Conservation (phyloP, 2,797 vertebrate genomes). For the Notolepis coatsorum region DNA sequence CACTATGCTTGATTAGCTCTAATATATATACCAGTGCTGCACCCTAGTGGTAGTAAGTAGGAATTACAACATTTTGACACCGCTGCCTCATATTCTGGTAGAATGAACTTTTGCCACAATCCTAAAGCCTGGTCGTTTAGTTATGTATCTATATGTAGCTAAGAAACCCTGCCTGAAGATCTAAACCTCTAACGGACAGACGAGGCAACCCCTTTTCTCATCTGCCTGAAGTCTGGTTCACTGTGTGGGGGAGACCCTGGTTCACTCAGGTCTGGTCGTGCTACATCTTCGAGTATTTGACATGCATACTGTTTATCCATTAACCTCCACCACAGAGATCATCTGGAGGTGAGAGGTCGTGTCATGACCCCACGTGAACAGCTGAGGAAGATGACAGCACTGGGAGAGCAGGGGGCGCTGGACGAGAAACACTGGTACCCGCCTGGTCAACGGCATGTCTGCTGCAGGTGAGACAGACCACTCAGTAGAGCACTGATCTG, state of each 20-base stretch:
- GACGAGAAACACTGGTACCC: conserved; percentile 92
- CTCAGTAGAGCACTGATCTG: neutral
- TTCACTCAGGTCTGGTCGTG: neutral
- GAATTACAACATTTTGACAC: neutral
- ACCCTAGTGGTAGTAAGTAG: conserved; percentile 23
- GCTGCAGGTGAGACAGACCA: conserved; percentile 84
- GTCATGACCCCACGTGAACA: conserved; percentile 91
- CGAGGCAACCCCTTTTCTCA: no score
- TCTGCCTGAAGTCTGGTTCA: no score
- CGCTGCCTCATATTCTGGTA: neutral
- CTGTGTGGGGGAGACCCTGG: no score
- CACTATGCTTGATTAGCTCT: neutral
- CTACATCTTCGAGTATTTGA: neutral
- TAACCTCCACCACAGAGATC: conserved; percentile 23
- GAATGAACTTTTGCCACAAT: neutral
- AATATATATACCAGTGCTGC: conserved; percentile 16
- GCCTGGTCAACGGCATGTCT: conserved; percentile 87
- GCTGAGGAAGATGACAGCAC: conserved; percentile 86
- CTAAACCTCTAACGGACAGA: no score
- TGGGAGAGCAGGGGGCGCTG: conserved; percentile 85
- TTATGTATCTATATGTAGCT: neutral
- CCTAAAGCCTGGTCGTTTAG: neutral
- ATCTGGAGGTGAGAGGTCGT: conserved; percentile 45
- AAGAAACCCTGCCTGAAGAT: no score
- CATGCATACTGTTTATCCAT: neutral